Base-by-base conservation (phyloP, 2,113 vertebrate genomes). In the Pseudorasbora parva region DNA sequence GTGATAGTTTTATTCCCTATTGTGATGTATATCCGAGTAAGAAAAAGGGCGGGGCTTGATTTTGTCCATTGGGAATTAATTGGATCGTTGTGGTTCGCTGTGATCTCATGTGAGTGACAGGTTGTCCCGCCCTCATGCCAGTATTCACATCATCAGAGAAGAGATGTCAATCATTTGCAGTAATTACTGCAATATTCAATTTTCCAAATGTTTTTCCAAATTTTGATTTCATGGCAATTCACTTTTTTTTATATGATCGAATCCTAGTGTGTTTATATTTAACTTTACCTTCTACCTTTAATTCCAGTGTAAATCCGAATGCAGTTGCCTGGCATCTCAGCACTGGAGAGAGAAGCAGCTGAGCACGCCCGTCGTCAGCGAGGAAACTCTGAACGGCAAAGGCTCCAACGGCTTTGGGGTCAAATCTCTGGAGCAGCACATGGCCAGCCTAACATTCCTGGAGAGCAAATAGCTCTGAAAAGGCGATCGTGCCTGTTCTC, bases 271-370 rank as follows among this genome's bases (percentile, higher is more conserved):
- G 56, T n/a, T 21, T 41, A 56, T 71, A n/a, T 78, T 30, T 25
- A 54, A 45, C 30, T 41, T 10, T 77, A 14, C 9, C 25, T 37
- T 89, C 19, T 69, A 7, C 2, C 12, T 62, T 41, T 19, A 23
- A 64, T 87, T 68, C 25, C 91, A 96, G 94, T 94, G 89, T 82
- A 96, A 95, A 93, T 91, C 90, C n/a, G 94, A 96, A 89, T 93
- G 93, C 83, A 94, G 93, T 77, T 95, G 91, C 86, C 87, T 95
- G 84, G 94, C 92, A 56, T 94, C 95, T 1, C 94, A 94, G 77
- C 91, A 94, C 0, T 97, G 97, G 96, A 94, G 88, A 87, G 97
- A 97, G 88, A 95, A 92, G 85, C 93, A 91, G 88, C 90, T 95
- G 17, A 91, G 85, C 85, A 92, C 93, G 19, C 92, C 91, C 30